Conservation (phyloP, 1,140 invertebrate genomes). For the Aphis gossypii region DNA sequence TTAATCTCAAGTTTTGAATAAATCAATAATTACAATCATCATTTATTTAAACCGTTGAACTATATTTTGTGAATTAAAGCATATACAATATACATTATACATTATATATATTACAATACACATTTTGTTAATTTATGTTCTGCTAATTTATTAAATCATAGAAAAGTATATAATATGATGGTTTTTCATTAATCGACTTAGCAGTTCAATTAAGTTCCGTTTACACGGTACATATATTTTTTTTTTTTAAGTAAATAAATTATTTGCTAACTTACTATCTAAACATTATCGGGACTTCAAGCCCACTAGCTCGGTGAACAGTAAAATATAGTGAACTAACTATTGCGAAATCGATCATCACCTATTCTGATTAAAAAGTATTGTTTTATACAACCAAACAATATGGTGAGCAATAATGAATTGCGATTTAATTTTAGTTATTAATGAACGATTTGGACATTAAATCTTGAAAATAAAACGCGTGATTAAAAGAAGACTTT, state of each 20-base stretch:
- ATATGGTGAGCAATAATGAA: neutral
- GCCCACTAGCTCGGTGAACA: neutral
- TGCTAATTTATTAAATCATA: slow-evolving; percentile 2
- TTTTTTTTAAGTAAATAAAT: neutral
- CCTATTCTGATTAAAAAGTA: neutral
- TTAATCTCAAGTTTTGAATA: too few relatives aligned
- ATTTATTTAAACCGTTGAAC: neutral
- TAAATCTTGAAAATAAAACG: neutral
- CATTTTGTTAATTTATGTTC: slow-evolving; percentile 11
- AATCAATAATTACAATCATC: neutral
- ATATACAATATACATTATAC: neutral
- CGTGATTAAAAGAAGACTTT: neutral
- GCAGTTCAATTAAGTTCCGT: neutral
- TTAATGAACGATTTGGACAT: neutral
- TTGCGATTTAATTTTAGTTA: neutral
- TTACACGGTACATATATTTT: neutral
- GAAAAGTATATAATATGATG: slow-evolving; percentile 3
- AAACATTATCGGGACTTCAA: neutral
- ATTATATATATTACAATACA: neutral
- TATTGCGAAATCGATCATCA: neutral
- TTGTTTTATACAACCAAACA: neutral
- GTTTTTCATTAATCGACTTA: neutral
- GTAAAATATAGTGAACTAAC: slow-evolving; percentile 20
- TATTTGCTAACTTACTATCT: slow-evolving; percentile 13
- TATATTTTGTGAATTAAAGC: neutral